Evolutionary conservation across 1,140 invertebrate genomes (phyloP).

Genomic region (Ostrea denselamellosa): DNA sequence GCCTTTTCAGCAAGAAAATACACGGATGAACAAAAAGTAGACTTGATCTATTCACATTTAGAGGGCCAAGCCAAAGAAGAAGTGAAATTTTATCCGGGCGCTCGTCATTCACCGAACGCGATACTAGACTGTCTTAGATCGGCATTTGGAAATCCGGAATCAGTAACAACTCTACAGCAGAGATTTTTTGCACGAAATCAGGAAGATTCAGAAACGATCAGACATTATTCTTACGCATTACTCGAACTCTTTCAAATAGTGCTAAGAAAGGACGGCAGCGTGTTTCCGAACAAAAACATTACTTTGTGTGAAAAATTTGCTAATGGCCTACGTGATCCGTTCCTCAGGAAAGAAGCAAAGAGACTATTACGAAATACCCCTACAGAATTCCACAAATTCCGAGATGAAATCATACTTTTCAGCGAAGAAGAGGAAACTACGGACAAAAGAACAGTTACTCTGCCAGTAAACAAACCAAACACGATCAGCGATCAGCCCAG

Average conservation of each 20-base stretch:
- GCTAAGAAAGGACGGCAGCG: not conserved
- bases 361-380: not conserved
- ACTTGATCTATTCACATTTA: not conserved
- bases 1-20: no score
- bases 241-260: not conserved
- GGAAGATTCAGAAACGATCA: no score
- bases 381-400: not conserved
- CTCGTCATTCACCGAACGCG: not conserved
- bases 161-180: not conserved
- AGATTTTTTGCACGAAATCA: not conserved
- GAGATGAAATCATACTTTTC: no score
- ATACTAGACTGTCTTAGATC: not conserved
- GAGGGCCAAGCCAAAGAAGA: no score
- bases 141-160: not conserved
- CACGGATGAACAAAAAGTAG: no score
- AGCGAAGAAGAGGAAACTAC: not conserved
- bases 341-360: conserved; percentile 13
- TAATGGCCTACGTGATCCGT: no score
- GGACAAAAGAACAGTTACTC: not conserved
- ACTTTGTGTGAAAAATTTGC: no score
- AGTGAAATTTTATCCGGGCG: not conserved
- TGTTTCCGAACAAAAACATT: no score
- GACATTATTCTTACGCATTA: not conserved
- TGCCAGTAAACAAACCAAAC: no score
- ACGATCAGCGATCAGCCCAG: not conserved